phyloP scores from a whole-genome alignment of 2,888 invertebrate genomes.

The Drosophila mettleri region DNA sequence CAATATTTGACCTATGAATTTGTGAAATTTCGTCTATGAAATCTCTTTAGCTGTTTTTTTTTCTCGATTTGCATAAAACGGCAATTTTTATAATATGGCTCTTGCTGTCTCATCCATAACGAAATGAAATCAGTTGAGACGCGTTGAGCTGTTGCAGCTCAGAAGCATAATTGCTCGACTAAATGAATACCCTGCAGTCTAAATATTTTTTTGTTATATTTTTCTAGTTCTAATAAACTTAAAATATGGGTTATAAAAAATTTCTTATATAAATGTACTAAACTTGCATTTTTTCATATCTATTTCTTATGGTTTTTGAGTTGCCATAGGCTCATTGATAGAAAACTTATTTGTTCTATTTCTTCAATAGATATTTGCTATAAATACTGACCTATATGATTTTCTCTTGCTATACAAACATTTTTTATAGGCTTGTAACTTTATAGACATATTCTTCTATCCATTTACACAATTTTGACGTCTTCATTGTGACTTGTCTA shows the following conservation, averaged over 20 bases:
- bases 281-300: not conserved
- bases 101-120: conserved; percentile 37
- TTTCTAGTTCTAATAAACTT: too few relatives aligned
- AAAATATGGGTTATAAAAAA: too few relatives aligned
- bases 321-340: not conserved
- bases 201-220: not conserved
- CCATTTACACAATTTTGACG: not conserved
- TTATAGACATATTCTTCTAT: conserved; percentile 1
- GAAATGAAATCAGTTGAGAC: conserved; percentile 15
- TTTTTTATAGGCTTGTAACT: not conserved
- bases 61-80: conserved; percentile 64
- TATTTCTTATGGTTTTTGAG: not conserved
- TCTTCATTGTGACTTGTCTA: not conserved
- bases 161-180: conserved; percentile 4
- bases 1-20: conserved; percentile 67
- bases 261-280: too few relatives aligned
- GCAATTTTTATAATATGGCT: conserved; percentile 39
- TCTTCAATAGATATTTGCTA: not conserved
- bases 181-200: not conserved
- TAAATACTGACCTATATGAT: not conserved
- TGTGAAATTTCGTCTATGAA: conserved; percentile 52
- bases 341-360: not conserved
- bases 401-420: not conserved
- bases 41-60: conserved; percentile 27
- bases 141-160: conserved; percentile 7